Conservation (phyloP, 2,888 invertebrate species). For the Drosophila anomalipes region DNA sequence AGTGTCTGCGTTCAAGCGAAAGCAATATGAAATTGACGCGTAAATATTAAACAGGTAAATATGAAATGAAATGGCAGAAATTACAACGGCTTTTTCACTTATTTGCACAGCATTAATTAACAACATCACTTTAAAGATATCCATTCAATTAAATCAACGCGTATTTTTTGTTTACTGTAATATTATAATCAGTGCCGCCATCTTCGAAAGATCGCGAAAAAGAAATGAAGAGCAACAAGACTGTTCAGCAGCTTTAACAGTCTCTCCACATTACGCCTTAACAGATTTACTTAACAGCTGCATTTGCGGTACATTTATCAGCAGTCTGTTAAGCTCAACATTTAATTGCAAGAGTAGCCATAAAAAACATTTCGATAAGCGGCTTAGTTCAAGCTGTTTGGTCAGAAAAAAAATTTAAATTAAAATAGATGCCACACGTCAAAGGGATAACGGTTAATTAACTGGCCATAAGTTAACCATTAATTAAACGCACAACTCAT, state of each 20-base stretch:
- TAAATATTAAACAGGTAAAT: conserved; percentile 62
- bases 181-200: too few relatives aligned
- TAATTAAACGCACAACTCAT: conserved; percentile 72
- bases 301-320: conserved; percentile 4
- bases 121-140: conserved; percentile 43
- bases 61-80: conserved; percentile 56
- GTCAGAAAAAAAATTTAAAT: neutral
- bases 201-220: too few relatives aligned
- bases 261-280: neutral
- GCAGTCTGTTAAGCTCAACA: conserved; percentile 26
- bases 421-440: conserved; percentile 4
- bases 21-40: conserved; percentile 65
- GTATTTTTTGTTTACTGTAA: too few relatives aligned
- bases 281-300: conserved; percentile 1
- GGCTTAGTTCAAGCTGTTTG: conserved; percentile 30
- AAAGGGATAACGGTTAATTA: conserved; percentile 62
- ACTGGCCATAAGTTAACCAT: conserved; percentile 74
- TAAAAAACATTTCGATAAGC: conserved; percentile 26
- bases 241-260: conserved; percentile 4
- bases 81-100: conserved; percentile 50
- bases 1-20: conserved; percentile 56
- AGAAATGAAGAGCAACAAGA: neutral
- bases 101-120: conserved; percentile 50
- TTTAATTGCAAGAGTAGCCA: conserved; percentile 1
- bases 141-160: neutral